Conservation (phyloP, 2,113 vertebrate genomes). For the Hirundichthys speculiger region DNA sequence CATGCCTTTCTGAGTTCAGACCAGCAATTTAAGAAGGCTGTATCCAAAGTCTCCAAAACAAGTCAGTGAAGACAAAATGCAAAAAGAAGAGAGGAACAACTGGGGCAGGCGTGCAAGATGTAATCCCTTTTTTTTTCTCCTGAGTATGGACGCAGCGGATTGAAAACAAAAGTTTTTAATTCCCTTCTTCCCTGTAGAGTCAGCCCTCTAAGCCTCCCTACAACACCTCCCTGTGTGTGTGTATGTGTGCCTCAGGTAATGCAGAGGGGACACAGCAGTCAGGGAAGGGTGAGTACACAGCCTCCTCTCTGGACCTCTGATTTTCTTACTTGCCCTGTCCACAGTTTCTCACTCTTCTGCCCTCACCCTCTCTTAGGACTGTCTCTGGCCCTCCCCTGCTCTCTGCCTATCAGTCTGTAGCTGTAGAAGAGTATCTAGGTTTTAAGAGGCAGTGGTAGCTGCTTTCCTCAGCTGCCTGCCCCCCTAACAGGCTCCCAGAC, state of each 20-base stretch:
- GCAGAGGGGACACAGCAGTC: constrained; percentile 52
- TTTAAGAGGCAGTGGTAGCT: constrained; percentile 76
- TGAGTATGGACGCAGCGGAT: constrained; percentile 45
- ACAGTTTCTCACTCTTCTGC: constrained; percentile 45
- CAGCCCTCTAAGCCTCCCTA: constrained; percentile 57
- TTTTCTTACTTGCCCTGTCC: constrained; percentile 57
- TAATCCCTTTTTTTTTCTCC: constrained; percentile 72
- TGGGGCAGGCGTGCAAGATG: constrained; percentile 47
- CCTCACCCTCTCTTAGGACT: constrained; percentile 39
- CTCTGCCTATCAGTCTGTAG: constrained; percentile 69
- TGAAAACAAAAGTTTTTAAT: constrained; percentile 69
- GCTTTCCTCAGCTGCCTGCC: constrained; percentile 74
- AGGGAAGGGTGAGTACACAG: constrained; percentile 45
- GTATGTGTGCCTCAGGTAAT: constrained; percentile 63
- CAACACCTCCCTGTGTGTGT: constrained; percentile 55
- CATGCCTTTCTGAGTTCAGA: constrained; percentile 67
- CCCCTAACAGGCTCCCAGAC: constrained; percentile 67
- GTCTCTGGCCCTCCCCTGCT: constrained; percentile 50
- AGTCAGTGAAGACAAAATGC: constrained; percentile 48
- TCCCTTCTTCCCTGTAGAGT: constrained; percentile 64
- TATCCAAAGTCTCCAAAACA: constrained; percentile 72
- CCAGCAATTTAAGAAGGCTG: constrained; percentile 57
- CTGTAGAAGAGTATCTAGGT: constrained; percentile 74
- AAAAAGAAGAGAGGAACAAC: constrained; percentile 51
- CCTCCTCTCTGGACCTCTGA: constrained; percentile 39